phyloP scores from a whole-genome alignment of 2,888 invertebrate species.

The Linnaemya tessellans region DNA sequence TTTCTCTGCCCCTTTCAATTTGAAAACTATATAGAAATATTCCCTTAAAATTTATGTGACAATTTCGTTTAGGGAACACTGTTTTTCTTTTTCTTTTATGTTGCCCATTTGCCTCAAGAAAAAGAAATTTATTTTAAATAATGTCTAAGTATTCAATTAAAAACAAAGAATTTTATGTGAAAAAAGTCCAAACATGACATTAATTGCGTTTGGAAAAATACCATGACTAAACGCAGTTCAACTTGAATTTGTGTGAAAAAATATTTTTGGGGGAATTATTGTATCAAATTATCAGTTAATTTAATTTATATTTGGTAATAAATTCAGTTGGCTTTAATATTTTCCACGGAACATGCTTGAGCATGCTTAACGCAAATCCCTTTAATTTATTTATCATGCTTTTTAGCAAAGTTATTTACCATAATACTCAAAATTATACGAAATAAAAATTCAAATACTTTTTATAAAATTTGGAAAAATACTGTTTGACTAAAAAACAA shows the following conservation, averaged over 20 bases:
- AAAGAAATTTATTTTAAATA: neutral
- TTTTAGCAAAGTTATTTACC: no score
- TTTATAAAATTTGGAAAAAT: no score
- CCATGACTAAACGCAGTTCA: neutral
- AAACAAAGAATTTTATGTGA: neutral
- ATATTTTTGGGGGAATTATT: neutral
- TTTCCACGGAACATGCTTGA: no score
- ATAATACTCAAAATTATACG: no score
- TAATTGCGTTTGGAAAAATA: constrained; percentile 40
- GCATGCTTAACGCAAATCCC: no score
- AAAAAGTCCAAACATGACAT: constrained; percentile 14
- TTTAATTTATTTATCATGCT: no score
- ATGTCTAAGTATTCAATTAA: neutral
- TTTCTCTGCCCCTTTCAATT: constrained; percentile 28
- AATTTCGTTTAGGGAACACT: constrained; percentile 39
- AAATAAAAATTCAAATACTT: no score
- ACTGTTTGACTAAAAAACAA: no score
- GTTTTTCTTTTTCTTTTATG: constrained; percentile 1
- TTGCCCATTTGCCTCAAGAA: neutral
- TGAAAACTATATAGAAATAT: constrained; percentile 6
- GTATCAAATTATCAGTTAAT: neutral
- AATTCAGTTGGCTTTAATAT: neutral
- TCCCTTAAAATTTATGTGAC: constrained; percentile 52
- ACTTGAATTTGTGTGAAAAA: neutral
- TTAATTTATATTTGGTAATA: neutral